A percentile compares a stretch with the other conserved stretches of the same genome.
Conservation (phyloP, 2,797 vertebrate genomes). For the Apodemus agrarius region DNA sequence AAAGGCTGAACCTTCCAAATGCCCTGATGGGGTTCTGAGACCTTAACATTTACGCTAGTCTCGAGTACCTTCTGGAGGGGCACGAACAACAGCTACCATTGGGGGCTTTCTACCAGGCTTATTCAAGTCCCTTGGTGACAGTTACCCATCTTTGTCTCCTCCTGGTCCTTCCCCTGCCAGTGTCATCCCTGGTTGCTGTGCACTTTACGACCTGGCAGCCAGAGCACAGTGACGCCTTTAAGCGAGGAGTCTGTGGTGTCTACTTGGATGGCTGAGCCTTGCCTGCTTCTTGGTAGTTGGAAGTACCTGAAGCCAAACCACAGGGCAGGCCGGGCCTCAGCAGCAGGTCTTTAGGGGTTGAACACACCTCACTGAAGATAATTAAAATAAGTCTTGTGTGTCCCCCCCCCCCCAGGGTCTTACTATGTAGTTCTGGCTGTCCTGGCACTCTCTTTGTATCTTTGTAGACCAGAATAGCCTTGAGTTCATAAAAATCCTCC, state of each 20-base stretch:
- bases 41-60: background rate
- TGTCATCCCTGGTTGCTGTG: background rate
- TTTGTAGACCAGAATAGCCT: background rate
- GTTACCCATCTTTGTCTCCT: background rate
- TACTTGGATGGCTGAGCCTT: background rate
- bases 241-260: background rate
- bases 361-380: background rate
- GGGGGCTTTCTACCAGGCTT: background rate
- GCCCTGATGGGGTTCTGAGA: background rate
- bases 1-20: background rate
- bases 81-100: background rate
- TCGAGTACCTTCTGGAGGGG: background rate
- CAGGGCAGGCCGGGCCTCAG: background rate
- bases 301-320: background rate
- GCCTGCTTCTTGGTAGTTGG: constrained; percentile 2
- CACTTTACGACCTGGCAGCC: background rate
- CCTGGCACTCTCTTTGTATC: background rate
- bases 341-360: background rate
- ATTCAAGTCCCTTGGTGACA: background rate
- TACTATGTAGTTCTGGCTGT: background rate
- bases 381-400: background rate
- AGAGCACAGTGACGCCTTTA: constrained; percentile 20
- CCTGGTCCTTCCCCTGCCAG: background rate
- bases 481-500: background rate
- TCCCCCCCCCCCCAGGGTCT: background rate